These are phyloP conservation scores for Camelus bactrianus DNA, from an alignment of 2,113 vertebrate genomes.

Conservation along the genomic window DNA sequence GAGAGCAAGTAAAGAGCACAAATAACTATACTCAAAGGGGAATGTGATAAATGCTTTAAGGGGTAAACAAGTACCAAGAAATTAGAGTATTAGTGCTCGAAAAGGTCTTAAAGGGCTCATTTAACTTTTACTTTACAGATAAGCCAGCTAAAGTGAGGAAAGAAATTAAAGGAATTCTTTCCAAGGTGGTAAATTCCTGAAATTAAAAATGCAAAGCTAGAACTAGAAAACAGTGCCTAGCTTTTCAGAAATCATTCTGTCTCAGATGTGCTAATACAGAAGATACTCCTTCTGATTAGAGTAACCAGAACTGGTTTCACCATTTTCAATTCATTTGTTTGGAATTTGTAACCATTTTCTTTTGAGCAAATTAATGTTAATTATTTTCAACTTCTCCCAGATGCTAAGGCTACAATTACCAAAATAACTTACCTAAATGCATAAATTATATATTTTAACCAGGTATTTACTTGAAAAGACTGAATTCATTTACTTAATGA, in stretches of 20 bases:
- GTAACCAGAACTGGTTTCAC: not conserved
- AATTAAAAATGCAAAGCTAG: slow-evolving; percentile 16
- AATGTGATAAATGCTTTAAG: not conserved
- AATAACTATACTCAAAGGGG: not conserved
- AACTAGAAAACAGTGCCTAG: not conserved
- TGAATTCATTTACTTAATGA: slow-evolving; percentile 10
- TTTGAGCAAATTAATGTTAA: slow-evolving; percentile 16
- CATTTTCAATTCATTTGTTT: slow-evolving; percentile 26
- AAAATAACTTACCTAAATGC: slow-evolving; percentile 26
- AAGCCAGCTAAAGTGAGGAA: not conserved
- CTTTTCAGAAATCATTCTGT: not conserved
- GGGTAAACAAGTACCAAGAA: not conserved
- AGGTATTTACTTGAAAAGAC: slow-evolving; percentile 9
- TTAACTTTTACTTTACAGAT: slow-evolving; percentile 1
- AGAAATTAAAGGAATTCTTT: not conserved
- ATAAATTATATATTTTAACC: not conserved
- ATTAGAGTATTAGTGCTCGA: not conserved
- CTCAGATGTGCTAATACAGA: not conserved
- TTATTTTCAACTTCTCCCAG: slow-evolving; percentile 7
- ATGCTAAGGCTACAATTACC: not conserved
- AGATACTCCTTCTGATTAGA: not conserved
- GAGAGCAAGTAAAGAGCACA: not conserved
- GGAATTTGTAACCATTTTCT: not conserved
- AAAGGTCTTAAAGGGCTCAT: not conserved
- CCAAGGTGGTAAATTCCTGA: not conserved